Conservation (phyloP, 2,797 vertebrate genomes). For the Sandelia bainsii region DNA sequence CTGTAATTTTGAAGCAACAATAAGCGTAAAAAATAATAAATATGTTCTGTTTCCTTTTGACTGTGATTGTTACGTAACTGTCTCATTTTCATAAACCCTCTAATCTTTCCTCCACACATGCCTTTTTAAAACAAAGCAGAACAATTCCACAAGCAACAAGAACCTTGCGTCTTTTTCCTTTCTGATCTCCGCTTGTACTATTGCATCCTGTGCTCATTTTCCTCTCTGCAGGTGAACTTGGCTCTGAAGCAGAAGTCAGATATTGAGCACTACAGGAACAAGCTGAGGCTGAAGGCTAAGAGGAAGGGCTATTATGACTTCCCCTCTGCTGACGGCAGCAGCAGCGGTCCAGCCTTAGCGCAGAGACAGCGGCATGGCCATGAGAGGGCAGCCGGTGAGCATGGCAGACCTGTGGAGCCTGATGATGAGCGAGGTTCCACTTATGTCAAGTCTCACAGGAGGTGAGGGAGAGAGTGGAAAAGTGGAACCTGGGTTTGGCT, state of each 20-base stretch:
- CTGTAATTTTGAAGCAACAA: neutral
- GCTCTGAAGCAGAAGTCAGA: slow-evolving; percentile 98
- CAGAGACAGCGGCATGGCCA: slow-evolving; percentile 84
- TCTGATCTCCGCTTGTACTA: slow-evolving; percentile 19
- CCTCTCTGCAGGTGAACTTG: slow-evolving; percentile 89
- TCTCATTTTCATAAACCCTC: neutral
- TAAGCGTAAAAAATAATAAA: slow-evolving; percentile 10
- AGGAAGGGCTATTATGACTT: slow-evolving; percentile 98
- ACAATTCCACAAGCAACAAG: neutral
- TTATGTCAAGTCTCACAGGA: slow-evolving; percentile 91
- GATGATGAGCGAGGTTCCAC: slow-evolving; percentile 91
- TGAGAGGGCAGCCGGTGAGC: slow-evolving; percentile 88
- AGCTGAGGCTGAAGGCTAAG: slow-evolving; percentile 96
- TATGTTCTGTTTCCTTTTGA: neutral
- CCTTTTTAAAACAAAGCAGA: slow-evolving; percentile 13
- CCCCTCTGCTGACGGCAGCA: slow-evolving; percentile 82
- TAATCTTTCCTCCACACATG: slow-evolving; percentile 8
- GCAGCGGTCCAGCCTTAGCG: slow-evolving; percentile 77
- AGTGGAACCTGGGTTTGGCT: slow-evolving; percentile 48
- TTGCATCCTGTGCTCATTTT: slow-evolving; percentile 22
- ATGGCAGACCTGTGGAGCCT: slow-evolving; percentile 87
- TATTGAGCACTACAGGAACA: slow-evolving; percentile 99
- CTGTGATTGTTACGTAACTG: slow-evolving; percentile 8
- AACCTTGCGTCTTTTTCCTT: neutral
- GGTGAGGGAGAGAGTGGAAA: slow-evolving; percentile 82